Conservation (phyloP, 2,888 invertebrate species). For the Phortica magna region DNA sequence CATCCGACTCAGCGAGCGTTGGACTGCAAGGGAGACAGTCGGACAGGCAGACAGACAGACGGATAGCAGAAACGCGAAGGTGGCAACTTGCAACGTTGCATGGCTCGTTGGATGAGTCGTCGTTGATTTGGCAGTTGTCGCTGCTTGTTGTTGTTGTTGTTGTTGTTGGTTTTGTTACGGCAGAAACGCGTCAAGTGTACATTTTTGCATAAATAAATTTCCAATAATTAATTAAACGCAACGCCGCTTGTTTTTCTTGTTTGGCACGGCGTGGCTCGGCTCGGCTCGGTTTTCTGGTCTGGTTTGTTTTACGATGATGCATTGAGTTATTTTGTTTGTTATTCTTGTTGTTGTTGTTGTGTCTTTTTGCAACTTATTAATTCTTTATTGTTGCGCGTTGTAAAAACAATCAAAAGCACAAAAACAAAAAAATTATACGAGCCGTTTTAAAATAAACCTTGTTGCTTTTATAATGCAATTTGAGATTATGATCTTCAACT, state of each 20-base stretch:
- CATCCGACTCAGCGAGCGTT: not conserved
- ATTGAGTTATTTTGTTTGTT: constrained; percentile 35
- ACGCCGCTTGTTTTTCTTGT: not conserved
- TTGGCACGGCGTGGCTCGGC: not conserved
- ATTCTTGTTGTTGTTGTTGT: not conserved
- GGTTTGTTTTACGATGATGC: constrained; percentile 47
- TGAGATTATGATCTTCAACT: constrained; percentile 21
- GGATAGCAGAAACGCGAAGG: not conserved
- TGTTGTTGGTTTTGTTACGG: not conserved
- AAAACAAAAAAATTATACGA: not conserved
- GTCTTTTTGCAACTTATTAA: not conserved
- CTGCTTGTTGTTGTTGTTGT: not conserved
- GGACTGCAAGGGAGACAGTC: not conserved
- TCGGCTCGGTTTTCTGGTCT: not conserved
- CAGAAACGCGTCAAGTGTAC: not conserved
- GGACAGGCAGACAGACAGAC: not conserved
- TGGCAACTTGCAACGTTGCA: constrained; percentile 6
- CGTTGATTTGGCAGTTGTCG: not conserved
- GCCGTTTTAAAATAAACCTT: constrained; percentile 9
- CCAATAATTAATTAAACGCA: constrained; percentile 63
- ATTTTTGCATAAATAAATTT: constrained; percentile 44
- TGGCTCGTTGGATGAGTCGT: not conserved
- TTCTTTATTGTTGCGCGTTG: not conserved
- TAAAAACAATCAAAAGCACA: not conserved
- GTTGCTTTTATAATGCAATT: not conserved